Conservation (phyloP, 1,140 invertebrate genomes). For the Adoxophyes honmai region DNA sequence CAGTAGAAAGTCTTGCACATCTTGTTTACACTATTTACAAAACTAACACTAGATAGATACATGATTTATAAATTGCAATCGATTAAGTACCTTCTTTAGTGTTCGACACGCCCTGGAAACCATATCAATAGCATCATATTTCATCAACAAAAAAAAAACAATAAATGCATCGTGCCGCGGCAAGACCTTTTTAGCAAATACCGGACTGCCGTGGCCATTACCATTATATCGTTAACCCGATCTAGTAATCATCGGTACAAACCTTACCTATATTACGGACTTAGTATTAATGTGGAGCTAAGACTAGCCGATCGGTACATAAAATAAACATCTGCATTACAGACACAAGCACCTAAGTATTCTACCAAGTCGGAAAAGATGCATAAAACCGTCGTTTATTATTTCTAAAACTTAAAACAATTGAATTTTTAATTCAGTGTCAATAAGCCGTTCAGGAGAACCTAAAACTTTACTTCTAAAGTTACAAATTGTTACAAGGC, state of each 20-base stretch:
- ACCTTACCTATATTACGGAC: background rate
- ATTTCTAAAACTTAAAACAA: no score
- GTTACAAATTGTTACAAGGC: no score
- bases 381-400: background rate
- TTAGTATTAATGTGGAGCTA: conserved; percentile 5
- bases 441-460: no score
- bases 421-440: no score
- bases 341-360: conserved; percentile 7
- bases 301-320: background rate
- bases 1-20: conserved; percentile 7
- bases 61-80: background rate
- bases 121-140: background rate
- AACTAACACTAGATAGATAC: conserved; percentile 3
- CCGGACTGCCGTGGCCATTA: background rate
- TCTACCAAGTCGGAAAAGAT: conserved; percentile 10
- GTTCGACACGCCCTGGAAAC: conserved; percentile 3
- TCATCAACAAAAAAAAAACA: background rate
- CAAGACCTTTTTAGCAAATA: conserved; percentile 12
- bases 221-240: background rate
- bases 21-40: conserved; percentile 6
- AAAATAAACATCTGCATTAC: background rate
- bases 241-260: background rate
- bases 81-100: conserved; percentile 1
- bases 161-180: conserved; percentile 7
- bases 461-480: no score